Conservation (phyloP, 2,888 invertebrate genomes). For the Coleophora flavipennella region DNA sequence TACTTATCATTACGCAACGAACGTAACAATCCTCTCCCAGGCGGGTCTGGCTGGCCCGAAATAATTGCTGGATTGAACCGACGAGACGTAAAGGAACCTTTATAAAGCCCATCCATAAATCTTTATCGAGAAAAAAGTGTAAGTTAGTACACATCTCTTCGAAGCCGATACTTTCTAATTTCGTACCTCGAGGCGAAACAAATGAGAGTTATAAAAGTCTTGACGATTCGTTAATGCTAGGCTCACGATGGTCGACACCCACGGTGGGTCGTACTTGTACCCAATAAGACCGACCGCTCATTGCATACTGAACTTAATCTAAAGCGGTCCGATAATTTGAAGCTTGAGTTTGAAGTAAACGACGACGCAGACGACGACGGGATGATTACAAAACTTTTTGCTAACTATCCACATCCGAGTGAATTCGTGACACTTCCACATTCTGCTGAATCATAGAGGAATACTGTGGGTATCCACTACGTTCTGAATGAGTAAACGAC, state of each 20-base stretch:
- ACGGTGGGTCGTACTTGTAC: slow-evolving; percentile 11
- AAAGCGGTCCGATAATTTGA: slow-evolving; percentile 1
- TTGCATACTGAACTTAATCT: background rate
- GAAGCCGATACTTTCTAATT: slow-evolving; percentile 61
- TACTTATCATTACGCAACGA: slow-evolving; percentile 25
- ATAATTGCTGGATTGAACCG: slow-evolving; percentile 42
- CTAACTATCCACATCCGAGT: background rate
- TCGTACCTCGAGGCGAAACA: slow-evolving; percentile 54
- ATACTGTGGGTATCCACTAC: no score
- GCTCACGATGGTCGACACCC: slow-evolving; percentile 23
- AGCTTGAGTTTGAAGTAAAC: background rate
- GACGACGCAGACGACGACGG: no score
- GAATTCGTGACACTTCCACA: no score
- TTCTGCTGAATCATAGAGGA: no score
- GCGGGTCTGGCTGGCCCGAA: slow-evolving; percentile 29
- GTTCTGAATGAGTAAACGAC: no score
- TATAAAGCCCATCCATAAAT: slow-evolving; percentile 48
- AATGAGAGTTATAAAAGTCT: slow-evolving; percentile 49
- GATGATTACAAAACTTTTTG: no score
- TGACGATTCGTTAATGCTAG: slow-evolving; percentile 35
- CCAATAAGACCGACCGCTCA: background rate
- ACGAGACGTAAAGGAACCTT: slow-evolving; percentile 23
- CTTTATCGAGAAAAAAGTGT: slow-evolving; percentile 43
- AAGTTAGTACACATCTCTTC: slow-evolving; percentile 23
- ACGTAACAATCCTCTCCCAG: slow-evolving; percentile 25